Base-by-base conservation (phyloP, 37 sponge, comb jelly and placozoan genomes). In the Petrosia ficiformis region DNA sequence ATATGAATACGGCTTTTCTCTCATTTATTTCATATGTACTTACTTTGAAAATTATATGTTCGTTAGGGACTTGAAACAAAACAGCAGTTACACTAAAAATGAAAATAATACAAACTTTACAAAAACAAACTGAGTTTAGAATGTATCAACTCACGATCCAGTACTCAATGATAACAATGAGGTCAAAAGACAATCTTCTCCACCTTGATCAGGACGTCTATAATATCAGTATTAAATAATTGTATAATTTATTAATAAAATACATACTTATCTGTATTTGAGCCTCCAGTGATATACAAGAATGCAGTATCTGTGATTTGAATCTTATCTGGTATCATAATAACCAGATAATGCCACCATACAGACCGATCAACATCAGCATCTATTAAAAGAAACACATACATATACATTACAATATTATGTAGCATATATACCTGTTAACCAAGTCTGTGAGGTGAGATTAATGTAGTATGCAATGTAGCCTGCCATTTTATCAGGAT, bases 361-460 rank as follows among this genome's bases (percentile, higher is more conserved):
- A 89, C 78, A 28, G 90, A 85, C 22, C 71, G 82, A 54, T 80
- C 82, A 21, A 78, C 77, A 3, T 70, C 60, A 22, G 72, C 66
- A 48, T 78, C 93, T 92, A 69, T 38, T 42, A 16, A 63, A 48
- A 4, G 44, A 42, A 22, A 32, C 1, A 16, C 11, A 37, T 25
- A 75, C 29, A 32, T 4, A 14, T 5, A 39, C 8, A 75, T 48
- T 5, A 68, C n/a, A 31, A 5, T 57, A 75, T 16, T 6, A 29
- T 28, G 14, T 19, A n/a, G n/a, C n/a, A n/a, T 19, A 8, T 48
- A 8, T 48, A 83, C 88, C 59, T 21, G 80, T 59, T 31, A 95
- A 86, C 96, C 96, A 95, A 1, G 77, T 87, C 67, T 95, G 96
- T 37, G 96, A 95, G 14, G 96, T 95, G 89, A 95, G 81, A 75